phyloP scores from a whole-genome alignment of 2,888 invertebrate species.

The Ligdia adustata region DNA sequence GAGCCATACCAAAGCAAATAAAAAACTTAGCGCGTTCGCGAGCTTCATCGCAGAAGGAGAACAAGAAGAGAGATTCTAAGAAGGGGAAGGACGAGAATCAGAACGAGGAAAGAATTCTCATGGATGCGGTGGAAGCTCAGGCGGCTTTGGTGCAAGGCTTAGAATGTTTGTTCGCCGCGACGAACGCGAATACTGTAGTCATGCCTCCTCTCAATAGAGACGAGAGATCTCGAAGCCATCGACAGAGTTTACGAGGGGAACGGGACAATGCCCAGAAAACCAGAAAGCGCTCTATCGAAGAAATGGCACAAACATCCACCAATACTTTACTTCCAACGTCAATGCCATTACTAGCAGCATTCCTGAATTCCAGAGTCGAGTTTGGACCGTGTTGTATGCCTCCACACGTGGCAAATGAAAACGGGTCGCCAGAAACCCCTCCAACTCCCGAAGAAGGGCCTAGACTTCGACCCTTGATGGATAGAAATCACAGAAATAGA shows the following conservation, averaged over 20 bases:
- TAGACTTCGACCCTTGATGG: constrained; percentile 73
- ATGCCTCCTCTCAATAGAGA: constrained; percentile 75
- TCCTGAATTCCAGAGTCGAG: constrained; percentile 85
- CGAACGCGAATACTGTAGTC: constrained; percentile 77
- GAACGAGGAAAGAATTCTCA: constrained; percentile 68
- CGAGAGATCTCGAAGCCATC: constrained; percentile 63
- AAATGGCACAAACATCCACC: constrained; percentile 86
- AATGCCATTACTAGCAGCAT: constrained; percentile 86
- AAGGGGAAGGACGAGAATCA: constrained; percentile 75
- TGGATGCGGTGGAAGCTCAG: constrained; percentile 81
- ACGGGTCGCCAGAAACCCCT: constrained; percentile 53
- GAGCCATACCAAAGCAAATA: constrained; percentile 88
- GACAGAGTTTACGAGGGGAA: constrained; percentile 73
- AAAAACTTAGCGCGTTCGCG: constrained; percentile 81
- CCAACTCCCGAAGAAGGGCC: constrained; percentile 64
- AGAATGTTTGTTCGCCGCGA: constrained; percentile 79
- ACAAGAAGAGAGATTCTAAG: constrained; percentile 77
- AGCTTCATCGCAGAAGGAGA: constrained; percentile 84
- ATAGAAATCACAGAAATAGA: constrained; percentile 76
- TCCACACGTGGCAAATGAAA: constrained; percentile 51
- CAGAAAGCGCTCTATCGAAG: constrained; percentile 82
- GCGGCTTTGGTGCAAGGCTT: constrained; percentile 83
- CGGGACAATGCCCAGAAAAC: constrained; percentile 73
- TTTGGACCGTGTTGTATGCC: constrained; percentile 75
- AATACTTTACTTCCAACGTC: constrained; percentile 87